These are phyloP conservation scores for Ceratina japonica DNA, from an alignment of 1,140 invertebrate species.

Conservation along the genomic window DNA sequence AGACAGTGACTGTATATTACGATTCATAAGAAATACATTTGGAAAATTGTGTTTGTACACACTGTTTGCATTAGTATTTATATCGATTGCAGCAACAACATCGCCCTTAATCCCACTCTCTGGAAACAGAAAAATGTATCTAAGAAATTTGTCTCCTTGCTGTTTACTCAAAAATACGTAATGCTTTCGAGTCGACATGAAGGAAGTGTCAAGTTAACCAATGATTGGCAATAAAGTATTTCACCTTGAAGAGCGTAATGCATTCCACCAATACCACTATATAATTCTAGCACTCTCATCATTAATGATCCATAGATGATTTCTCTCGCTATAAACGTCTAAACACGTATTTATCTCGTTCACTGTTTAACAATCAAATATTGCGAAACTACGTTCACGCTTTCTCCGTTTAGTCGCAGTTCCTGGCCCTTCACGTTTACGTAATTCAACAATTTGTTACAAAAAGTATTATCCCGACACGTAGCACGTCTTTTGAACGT, in stretches of 20 bases:
- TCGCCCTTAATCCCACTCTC: slow-evolving; percentile 84
- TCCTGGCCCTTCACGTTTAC: neutral
- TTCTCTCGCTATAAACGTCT: slow-evolving; percentile 2
- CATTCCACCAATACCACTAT: slow-evolving; percentile 97
- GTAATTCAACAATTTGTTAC: neutral
- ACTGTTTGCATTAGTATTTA: slow-evolving; percentile 92
- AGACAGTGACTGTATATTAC: slow-evolving; percentile 90
- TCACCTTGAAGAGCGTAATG: slow-evolving; percentile 92
- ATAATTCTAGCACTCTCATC: slow-evolving; percentile 90
- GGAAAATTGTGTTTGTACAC: slow-evolving; percentile 94
- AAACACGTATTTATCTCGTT: neutral
- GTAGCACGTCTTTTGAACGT: neutral
- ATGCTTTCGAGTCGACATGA: neutral
- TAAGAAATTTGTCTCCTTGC: neutral
- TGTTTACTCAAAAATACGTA: neutral
- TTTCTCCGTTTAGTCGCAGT: neutral
- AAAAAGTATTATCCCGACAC: neutral
- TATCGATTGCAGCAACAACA: slow-evolving; percentile 91
- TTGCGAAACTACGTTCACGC: neutral
- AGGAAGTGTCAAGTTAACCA: slow-evolving; percentile 28
- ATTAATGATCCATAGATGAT: neutral
- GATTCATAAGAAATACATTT: slow-evolving; percentile 81
- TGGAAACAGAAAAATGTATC: slow-evolving; percentile 78
- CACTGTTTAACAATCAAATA: neutral
- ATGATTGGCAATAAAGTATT: slow-evolving; percentile 1